Evolutionary conservation across 2,797 vertebrate species (phyloP).

Genomic region (Lagodon rhomboides): DNA sequence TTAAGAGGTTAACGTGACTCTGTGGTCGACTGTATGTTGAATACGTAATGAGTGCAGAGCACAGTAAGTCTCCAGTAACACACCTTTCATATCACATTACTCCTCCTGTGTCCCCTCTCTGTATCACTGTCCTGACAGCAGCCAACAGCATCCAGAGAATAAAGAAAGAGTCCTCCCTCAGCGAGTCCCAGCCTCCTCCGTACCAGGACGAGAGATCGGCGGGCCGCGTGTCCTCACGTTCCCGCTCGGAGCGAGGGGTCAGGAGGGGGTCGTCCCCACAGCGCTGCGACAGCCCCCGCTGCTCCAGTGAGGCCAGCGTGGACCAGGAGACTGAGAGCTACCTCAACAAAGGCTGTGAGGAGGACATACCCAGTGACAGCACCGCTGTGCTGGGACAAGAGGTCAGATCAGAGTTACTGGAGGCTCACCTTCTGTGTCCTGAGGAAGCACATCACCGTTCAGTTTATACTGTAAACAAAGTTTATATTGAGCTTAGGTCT

Average conservation of each 20-base stretch:
- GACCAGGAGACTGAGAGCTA: slow-evolving; percentile 93
- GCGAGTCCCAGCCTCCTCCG: slow-evolving; percentile 92
- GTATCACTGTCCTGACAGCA: slow-evolving; percentile 69
- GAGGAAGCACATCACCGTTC: neutral
- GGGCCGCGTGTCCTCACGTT: slow-evolving; percentile 74
- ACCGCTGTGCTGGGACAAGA: slow-evolving; percentile 95
- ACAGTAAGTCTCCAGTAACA: slow-evolving; percentile 29
- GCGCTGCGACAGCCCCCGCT: slow-evolving; percentile 86
- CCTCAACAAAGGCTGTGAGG: slow-evolving; percentile 94
- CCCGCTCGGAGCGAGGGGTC: slow-evolving; percentile 86
- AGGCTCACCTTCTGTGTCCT: slow-evolving; percentile 3
- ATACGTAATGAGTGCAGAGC: slow-evolving; percentile 15
- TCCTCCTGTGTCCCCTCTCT: slow-evolving; percentile 13
- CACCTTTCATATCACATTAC: slow-evolving; percentile 31
- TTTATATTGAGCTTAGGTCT: neutral
- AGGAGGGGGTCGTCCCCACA: slow-evolving; percentile 84
- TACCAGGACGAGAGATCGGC: slow-evolving; percentile 90
- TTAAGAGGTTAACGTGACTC: slow-evolving; percentile 31
- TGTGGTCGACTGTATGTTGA: neutral
- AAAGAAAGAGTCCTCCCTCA: slow-evolving; percentile 89
- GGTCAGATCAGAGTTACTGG: slow-evolving; percentile 75
- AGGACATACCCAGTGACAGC: slow-evolving; percentile 97
- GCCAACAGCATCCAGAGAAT: slow-evolving; percentile 93
- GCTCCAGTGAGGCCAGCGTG: slow-evolving; percentile 91
- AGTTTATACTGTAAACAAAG: neutral